Conservation (phyloP, 2,113 vertebrate genomes). For the Protobothrops mucrosquamatus region DNA sequence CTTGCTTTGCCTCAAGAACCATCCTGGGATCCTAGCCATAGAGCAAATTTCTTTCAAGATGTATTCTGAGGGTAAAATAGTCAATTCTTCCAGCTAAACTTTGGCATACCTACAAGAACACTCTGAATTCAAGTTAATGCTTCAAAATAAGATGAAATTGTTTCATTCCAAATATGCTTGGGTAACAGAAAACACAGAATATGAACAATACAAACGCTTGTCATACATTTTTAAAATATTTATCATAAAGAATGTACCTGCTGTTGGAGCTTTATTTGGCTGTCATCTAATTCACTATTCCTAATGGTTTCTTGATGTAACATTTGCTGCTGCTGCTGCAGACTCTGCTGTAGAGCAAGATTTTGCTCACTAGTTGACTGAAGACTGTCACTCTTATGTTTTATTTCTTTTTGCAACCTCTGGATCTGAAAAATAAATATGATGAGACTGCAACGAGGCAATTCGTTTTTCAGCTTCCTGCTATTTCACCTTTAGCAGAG, state of each 20-base stretch:
- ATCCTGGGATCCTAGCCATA: neutral
- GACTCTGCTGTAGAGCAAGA: conserved; percentile 79
- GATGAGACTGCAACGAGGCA: conserved; percentile 35
- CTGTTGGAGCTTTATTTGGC: conserved; percentile 81
- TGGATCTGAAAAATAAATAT: conserved; percentile 72
- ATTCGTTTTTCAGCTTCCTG: neutral
- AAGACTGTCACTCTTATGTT: conserved; percentile 70
- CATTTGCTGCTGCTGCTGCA: conserved; percentile 89
- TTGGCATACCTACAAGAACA: neutral
- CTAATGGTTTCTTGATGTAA: conserved; percentile 83
- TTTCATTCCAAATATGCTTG: neutral
- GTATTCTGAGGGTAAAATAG: neutral
- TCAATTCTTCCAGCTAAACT: neutral
- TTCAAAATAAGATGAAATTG: neutral
- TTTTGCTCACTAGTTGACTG: conserved; percentile 80
- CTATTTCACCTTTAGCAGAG: conserved; percentile 9
- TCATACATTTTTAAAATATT: conserved; percentile 16
- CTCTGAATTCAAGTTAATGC: neutral
- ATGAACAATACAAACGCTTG: neutral
- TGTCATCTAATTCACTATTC: conserved; percentile 88
- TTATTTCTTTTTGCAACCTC: conserved; percentile 83
- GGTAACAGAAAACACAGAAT: conserved; percentile 8
- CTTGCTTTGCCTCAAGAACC: neutral
- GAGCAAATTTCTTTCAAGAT: neutral
- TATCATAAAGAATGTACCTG: conserved; percentile 69